phyloP scores from a whole-genome alignment of 2,797 vertebrate species.

The Mus spretus region DNA sequence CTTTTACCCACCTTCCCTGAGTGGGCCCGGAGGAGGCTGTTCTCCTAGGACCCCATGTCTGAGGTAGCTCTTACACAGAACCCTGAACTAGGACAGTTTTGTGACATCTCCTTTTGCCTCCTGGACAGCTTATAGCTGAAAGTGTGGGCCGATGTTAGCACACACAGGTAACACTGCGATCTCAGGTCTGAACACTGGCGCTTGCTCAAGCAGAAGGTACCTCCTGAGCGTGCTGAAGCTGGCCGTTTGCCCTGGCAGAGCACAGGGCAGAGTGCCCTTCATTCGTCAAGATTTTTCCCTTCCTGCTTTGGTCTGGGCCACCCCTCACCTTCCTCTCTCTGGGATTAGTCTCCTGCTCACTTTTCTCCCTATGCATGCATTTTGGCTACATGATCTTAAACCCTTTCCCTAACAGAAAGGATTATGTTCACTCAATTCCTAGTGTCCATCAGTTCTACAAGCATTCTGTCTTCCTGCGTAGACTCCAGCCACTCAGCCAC shows the following conservation, averaged over 20 bases:
- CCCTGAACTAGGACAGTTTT: background rate
- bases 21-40: rapidly evolving
- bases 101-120: background rate
- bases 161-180: rapidly evolving
- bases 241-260: background rate
- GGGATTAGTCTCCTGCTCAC: background rate
- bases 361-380: background rate
- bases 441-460: background rate
- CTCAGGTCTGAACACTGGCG: rapidly evolving
- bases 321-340: background rate
- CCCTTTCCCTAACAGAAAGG: background rate
- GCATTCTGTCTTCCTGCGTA: background rate
- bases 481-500: background rate
- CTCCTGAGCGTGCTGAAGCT: background rate
- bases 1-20: rapidly evolving
- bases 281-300: background rate
- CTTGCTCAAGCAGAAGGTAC: background rate
- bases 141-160: background rate
- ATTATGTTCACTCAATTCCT: background rate
- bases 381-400: background rate
- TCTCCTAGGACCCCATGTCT: background rate
- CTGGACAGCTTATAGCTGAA: background rate
- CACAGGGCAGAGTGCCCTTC: background rate
- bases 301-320: background rate
- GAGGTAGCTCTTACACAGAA: background rate